Evolutionary conservation across 2,113 vertebrate genomes (phyloP).

Genomic region (Neotoma lepida): DNA sequence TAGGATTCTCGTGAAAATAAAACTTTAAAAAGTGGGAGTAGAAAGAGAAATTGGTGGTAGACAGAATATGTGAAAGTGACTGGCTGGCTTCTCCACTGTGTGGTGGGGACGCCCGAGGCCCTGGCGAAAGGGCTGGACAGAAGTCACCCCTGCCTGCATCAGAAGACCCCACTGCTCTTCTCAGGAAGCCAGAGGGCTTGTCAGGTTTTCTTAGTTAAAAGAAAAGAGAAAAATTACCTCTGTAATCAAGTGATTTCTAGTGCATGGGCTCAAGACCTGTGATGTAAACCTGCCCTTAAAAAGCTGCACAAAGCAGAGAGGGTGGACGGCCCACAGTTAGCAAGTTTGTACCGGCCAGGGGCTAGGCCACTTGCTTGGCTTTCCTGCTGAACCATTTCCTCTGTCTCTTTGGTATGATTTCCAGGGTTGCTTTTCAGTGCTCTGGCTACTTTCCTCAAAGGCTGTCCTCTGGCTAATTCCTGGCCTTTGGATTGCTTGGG

Average conservation of each 20-base stretch:
- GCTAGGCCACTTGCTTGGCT: not conserved
- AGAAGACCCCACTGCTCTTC: not conserved
- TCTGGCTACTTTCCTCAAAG: constrained; percentile 64
- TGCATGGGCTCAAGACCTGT: constrained; percentile 9
- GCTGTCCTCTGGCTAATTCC: constrained; percentile 49
- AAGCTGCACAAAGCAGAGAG: not conserved
- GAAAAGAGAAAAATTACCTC: not conserved
- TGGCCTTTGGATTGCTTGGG: constrained; percentile 37
- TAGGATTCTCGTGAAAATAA: constrained; percentile 31
- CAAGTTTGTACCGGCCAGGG: not conserved
- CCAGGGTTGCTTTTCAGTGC: constrained; percentile 57
- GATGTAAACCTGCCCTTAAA: not conserved
- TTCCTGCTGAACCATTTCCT: constrained; percentile 60
- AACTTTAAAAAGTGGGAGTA: not conserved
- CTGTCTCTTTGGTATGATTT: not conserved
- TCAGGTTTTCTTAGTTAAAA: constrained; percentile 20
- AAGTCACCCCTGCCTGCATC: not conserved
- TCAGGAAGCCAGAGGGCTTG: not conserved
- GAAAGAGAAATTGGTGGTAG: not conserved
- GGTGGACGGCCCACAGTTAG: not conserved
- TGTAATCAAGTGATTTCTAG: constrained; percentile 4
- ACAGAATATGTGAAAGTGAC: not conserved
- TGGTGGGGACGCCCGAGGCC: not conserved
- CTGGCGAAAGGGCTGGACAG: not conserved
- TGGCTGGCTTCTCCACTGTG: not conserved